Evolutionary conservation across 2,888 invertebrate species (phyloP).

Genomic region (Noctua janthe): DNA sequence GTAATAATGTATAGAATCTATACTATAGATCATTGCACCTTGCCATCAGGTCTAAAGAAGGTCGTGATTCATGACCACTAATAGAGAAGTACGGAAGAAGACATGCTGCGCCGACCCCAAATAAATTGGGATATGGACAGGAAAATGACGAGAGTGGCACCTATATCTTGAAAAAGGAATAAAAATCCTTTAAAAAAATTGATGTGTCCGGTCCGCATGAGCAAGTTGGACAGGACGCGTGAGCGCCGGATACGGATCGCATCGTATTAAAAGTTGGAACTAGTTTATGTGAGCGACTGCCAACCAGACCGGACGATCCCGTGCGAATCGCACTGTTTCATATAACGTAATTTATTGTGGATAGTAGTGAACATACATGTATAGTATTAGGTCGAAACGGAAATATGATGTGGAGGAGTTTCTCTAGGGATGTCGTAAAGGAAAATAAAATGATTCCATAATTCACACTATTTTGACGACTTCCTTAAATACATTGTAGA

Average conservation of each 20-base stretch:
- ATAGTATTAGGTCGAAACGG: background rate
- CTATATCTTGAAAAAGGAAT: background rate
- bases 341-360: constrained; percentile 17
- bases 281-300: constrained; percentile 48
- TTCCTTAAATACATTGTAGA: background rate
- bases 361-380: constrained; percentile 7
- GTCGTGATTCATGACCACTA: no score
- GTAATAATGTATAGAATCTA: background rate
- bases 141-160: background rate
- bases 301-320: constrained; percentile 37
- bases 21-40: background rate
- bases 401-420: background rate
- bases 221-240: constrained; percentile 24
- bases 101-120: background rate
- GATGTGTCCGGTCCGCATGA: constrained; percentile 31
- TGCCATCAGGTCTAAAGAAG: background rate
- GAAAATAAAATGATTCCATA: background rate
- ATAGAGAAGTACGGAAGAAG: no score
- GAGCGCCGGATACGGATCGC: constrained; percentile 46
- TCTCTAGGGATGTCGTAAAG: background rate
- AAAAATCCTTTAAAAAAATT: constrained; percentile 12
- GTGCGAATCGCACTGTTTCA: constrained; percentile 26
- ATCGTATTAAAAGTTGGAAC: constrained; percentile 71
- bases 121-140: background rate
- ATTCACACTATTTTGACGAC: background rate